phyloP scores from a whole-genome alignment of 2,113 vertebrate genomes.

The Genyomyrus donnyi region DNA sequence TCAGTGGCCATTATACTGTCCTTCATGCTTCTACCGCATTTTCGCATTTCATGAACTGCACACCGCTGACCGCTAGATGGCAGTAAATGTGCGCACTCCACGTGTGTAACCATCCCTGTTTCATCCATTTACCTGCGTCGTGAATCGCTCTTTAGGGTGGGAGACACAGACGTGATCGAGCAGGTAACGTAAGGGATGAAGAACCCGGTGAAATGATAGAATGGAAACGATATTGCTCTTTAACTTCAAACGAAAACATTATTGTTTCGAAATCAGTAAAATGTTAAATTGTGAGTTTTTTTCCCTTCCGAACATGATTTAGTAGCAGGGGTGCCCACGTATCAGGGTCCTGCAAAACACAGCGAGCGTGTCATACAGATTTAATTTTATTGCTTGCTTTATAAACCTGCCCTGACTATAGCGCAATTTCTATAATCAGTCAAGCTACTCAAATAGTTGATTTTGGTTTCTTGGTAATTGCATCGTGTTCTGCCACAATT shows the following conservation, averaged over 20 bases:
- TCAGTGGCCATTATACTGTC: neutral
- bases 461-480: neutral
- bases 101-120: neutral
- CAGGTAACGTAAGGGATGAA: neutral
- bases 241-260: neutral
- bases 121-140: neutral
- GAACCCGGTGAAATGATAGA: neutral
- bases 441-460: neutral
- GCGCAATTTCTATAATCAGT: neutral
- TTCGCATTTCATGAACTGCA: neutral
- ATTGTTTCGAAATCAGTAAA: neutral
- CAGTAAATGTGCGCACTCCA: neutral
- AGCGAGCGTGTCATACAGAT: neutral
- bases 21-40: neutral
- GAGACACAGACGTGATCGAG: neutral
- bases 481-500: neutral
- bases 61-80: neutral
- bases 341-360: neutral
- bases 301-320: neutral
- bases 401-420: neutral
- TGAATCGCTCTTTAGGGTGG: neutral
- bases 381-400: neutral
- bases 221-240: neutral
- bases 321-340: neutral
- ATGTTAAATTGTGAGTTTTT: neutral